phyloP scores from a whole-genome alignment of 2,113 vertebrate genomes.

The Thinocorus orbignyianus region DNA sequence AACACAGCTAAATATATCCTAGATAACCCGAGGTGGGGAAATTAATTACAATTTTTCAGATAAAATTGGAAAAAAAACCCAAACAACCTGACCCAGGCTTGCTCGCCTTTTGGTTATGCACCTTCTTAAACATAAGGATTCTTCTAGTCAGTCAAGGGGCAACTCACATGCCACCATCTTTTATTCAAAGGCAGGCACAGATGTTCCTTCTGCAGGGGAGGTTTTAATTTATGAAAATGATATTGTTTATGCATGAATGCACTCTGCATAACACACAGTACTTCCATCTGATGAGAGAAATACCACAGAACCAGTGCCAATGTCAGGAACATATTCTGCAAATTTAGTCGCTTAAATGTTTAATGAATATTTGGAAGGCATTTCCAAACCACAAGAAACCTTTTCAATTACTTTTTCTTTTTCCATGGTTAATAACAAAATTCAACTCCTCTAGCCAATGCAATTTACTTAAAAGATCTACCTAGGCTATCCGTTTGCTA shows the following conservation, averaged over 20 bases:
- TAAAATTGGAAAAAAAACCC: not conserved
- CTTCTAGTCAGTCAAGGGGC: conserved; percentile 80
- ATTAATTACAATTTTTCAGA: not conserved
- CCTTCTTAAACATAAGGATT: conserved; percentile 69
- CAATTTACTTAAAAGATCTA: conserved; percentile 12
- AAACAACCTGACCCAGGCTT: not conserved
- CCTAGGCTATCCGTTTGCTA: not conserved
- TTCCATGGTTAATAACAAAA: conserved; percentile 46
- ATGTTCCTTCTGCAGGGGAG: conserved; percentile 93
- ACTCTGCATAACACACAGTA: conserved; percentile 84
- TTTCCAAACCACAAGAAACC: conserved; percentile 76
- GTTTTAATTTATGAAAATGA: conserved; percentile 96
- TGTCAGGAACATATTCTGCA: conserved; percentile 84
- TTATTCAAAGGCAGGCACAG: conserved; percentile 91
- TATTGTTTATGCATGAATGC: conserved; percentile 94
- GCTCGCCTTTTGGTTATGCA: not conserved
- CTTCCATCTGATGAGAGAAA: conserved; percentile 85
- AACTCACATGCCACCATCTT: conserved; percentile 86
- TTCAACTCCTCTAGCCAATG: conserved; percentile 10
- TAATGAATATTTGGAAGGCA: conserved; percentile 84
- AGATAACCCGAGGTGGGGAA: not conserved
- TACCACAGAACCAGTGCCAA: conserved; percentile 79
- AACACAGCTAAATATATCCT: not conserved
- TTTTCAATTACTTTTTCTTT: conserved; percentile 68
- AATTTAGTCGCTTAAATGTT: conserved; percentile 83